These are phyloP conservation scores for Reinhardtius hippoglossoides DNA, from an alignment of 2,113 vertebrate species.

Conservation along the genomic window DNA sequence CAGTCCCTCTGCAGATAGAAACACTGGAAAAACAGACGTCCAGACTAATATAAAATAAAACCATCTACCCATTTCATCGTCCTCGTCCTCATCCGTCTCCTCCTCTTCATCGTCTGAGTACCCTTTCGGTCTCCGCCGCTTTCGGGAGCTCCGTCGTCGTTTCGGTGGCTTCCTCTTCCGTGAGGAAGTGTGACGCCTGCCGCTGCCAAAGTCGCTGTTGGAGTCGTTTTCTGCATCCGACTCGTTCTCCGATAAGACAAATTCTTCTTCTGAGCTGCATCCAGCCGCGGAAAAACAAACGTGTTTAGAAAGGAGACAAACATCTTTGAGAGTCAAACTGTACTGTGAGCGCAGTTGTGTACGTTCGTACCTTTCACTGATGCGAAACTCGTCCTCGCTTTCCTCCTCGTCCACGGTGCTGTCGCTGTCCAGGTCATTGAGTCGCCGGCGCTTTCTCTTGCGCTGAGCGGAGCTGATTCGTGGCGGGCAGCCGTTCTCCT, in stretches of 20 bases:
- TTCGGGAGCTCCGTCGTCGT: conserved; percentile 79
- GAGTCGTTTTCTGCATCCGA: conserved; percentile 88
- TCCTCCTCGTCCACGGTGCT: conserved; percentile 96
- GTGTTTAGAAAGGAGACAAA: not conserved
- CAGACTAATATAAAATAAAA: not conserved
- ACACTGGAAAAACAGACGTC: not conserved
- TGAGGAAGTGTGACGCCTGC: conserved; percentile 66
- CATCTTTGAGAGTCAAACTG: not conserved
- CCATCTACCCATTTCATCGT: conserved; percentile 77
- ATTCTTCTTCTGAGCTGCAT: conserved; percentile 91
- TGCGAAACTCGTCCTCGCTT: conserved; percentile 95
- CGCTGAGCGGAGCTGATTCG: conserved; percentile 79
- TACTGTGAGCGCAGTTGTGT: too few species aligned
- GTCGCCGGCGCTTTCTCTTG: conserved; percentile 92
- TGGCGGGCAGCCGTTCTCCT: conserved; percentile 89
- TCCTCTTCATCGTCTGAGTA: conserved; percentile 96
- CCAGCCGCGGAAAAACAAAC: not conserved
- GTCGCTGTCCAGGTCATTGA: conserved; percentile 96
- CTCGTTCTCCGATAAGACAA: conserved; percentile 90
- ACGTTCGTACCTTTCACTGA: conserved; percentile 89
- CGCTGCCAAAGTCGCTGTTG: conserved; percentile 86
- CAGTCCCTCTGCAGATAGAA: not conserved
- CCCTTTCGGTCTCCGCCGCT: conserved; percentile 85
- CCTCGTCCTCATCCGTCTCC: conserved; percentile 83
- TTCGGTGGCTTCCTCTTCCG: conserved; percentile 15